Conservation (phyloP, 2,888 invertebrate species). For the Eumerus sabulonum region DNA sequence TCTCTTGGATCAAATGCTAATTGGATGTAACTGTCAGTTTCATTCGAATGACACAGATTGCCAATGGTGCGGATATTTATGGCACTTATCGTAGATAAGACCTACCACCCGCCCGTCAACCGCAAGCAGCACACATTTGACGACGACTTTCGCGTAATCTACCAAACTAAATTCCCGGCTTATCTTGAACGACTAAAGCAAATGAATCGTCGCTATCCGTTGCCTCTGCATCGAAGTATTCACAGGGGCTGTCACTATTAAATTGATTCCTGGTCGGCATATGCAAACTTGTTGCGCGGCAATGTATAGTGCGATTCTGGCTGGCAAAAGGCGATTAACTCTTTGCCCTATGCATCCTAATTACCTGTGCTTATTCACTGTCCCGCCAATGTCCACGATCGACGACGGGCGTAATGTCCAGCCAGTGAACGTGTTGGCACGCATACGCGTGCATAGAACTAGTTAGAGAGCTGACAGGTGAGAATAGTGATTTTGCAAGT, state of each 20-base stretch:
- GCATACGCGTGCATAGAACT: no score
- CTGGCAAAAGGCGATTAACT: conserved; percentile 12
- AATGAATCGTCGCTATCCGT: not conserved
- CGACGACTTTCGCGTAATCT: not conserved
- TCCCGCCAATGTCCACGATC: no score
- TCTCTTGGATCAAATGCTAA: conserved; percentile 15
- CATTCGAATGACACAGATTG: conserved; percentile 11
- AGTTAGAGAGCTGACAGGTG: no score
- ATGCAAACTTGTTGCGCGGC: no score
- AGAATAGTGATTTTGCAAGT: conserved; percentile 6
- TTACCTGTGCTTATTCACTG: conserved; percentile 3
- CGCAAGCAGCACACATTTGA: no score
- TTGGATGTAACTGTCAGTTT: conserved; percentile 21
- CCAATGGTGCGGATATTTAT: conserved; percentile 4
- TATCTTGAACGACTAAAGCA: not conserved
- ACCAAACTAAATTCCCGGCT: conserved; percentile 10
- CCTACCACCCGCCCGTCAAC: no score
- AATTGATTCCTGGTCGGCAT: no score
- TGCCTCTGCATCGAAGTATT: not conserved
- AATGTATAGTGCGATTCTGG: not conserved
- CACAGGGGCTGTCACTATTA: no score
- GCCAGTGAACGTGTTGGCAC: no score
- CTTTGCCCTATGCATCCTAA: conserved; percentile 19
- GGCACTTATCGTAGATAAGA: not conserved
- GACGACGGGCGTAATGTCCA: not conserved